Percentiles rank a stretch among this genome's conserved stretches.
Conservation (phyloP, 1,140 invertebrate species). For the Zaprionus camerounensis region DNA sequence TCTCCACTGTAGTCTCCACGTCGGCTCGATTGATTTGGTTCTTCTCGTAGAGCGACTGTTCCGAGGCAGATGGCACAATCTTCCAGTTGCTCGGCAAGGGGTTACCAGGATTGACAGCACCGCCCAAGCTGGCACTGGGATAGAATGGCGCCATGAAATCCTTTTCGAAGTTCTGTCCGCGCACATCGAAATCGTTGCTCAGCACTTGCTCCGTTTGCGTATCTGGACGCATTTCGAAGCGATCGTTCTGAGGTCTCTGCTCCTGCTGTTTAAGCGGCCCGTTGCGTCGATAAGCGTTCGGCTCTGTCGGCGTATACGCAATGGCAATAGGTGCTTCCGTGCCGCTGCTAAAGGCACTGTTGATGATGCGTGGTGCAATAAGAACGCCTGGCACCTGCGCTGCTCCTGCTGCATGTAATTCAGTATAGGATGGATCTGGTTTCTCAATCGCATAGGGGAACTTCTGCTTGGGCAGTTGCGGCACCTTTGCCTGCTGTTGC, state of each 20-base stretch:
- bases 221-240: constrained; percentile 29
- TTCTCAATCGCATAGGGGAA: constrained; percentile 87
- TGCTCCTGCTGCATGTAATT: constrained; percentile 39
- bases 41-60: constrained; percentile 64
- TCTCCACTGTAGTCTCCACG: constrained; percentile 47
- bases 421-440: constrained; percentile 80
- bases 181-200: constrained; percentile 72
- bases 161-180: constrained; percentile 84
- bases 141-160: constrained; percentile 90
- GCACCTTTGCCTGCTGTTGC: constrained; percentile 68
- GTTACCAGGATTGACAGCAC: constrained; percentile 64
- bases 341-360: constrained; percentile 62
- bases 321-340: constrained; percentile 85
- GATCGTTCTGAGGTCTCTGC: constrained; percentile 61
- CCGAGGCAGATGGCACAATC: constrained; percentile 85
- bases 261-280: constrained; percentile 23
- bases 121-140: constrained; percentile 87
- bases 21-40: constrained; percentile 78
- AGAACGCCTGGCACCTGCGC: constrained; percentile 58
- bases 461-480: constrained; percentile 84
- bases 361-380: constrained; percentile 70
- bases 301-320: constrained; percentile 85
- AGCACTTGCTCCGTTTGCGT: constrained; percentile 68
- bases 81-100: constrained; percentile 86
- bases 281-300: constrained; percentile 48